Base-by-base conservation (phyloP, 2,113 vertebrate species). In the Nipponia nippon region DNA sequence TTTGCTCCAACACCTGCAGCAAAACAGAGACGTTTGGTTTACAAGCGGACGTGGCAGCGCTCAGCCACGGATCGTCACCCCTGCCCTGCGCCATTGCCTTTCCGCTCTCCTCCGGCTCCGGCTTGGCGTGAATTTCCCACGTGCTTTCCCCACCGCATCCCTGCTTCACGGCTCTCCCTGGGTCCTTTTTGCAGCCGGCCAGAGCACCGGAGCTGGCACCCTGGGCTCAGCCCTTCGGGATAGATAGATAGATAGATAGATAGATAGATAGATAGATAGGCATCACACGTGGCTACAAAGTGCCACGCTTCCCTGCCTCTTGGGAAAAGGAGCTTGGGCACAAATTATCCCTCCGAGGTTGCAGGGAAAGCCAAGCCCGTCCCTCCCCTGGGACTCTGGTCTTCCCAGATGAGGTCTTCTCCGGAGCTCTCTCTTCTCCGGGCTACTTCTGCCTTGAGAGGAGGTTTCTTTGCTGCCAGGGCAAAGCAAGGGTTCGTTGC, bases 91-190 rank as follows among this genome's bases (percentile, higher is more conserved):
- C 89, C 13, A 0, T 19, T 2, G 0, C 77, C 62, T 34, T 40
- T 20, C 61, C 14, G 1, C 0, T 0, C 78, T 66, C 36, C 88
- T 81, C 75, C 6, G 0, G 40, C 78, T 53, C 46, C 15, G n/a
- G 1, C 76, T 83, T 7, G 40, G 46, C 61, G 4, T 0, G 50
- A 55, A 40, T 67, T 67, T 47, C 78, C 11, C 0, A 18, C 29
- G 5, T 0, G 3, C 17, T 47, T 13, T 61, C 0, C 20, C 44
- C 61, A 4, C 29, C 12, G 0, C 4, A 0, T 26, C 52, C 44
- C 69, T 7, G 14, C 50, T 50, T 13, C 52, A 6, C 4, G 1
- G 26, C 27, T 53, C 53, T 52, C 52, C 75, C 18, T 0, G 40
- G 29, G 25, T 6, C 52, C 69, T 47, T 58, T 27, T 17, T 6